A percentile compares a stretch with the other conserved stretches of the same genome.
phyloP scores from a whole-genome alignment of 2,113 vertebrate species.

The Motacilla alba region DNA sequence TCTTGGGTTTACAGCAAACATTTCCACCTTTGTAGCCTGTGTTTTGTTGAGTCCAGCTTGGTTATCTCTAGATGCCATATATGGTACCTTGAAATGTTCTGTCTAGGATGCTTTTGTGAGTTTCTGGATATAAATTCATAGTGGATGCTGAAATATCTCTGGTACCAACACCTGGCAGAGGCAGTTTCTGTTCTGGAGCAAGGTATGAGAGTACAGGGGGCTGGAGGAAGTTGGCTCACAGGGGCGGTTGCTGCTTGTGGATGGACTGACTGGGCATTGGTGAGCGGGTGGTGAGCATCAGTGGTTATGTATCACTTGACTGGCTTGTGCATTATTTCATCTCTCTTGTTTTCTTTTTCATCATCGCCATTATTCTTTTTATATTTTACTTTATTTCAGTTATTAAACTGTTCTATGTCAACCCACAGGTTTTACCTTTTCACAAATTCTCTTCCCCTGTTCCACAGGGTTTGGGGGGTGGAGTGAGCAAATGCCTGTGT shows the following conservation, averaged over 20 bases:
- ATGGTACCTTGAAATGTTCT: not conserved
- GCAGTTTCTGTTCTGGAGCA: not conserved
- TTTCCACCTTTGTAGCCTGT: not conserved
- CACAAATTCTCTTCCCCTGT: not conserved
- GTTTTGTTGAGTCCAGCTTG: not conserved
- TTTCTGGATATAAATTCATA: not conserved
- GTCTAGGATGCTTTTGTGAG: not conserved
- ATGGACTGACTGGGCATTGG: not conserved
- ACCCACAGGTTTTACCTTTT: not conserved
- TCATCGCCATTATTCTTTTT: not conserved
- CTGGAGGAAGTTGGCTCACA: not conserved
- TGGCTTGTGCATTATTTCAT: not conserved
- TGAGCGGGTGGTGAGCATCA: not conserved
- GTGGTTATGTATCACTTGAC: not conserved
- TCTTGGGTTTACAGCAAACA: not conserved
- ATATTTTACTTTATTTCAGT: not conserved
- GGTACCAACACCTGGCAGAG: not conserved
- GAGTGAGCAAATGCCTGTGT: not conserved
- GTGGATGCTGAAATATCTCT: not conserved
- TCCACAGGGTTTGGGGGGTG: not conserved
- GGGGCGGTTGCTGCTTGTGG: fast-evolving
- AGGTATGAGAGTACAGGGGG: not conserved
- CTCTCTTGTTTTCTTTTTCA: not conserved
- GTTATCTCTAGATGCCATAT: not conserved
- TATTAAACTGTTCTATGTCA: not conserved